Conservation (phyloP, 2,888 invertebrate species). For the Melinaea menophilus region DNA sequence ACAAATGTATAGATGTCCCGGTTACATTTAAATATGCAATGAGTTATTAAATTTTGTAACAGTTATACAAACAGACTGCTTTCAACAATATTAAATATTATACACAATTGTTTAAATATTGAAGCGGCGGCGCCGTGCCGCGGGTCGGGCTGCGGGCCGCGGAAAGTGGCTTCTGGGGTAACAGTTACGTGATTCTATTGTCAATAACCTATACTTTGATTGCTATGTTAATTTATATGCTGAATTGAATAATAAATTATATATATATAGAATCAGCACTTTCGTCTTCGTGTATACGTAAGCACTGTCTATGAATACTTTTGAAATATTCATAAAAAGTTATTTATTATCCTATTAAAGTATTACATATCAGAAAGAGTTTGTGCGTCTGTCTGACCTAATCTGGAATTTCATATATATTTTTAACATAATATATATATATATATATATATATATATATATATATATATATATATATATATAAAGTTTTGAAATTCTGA, state of each 20-base stretch:
- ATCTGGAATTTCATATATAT: too few species aligned
- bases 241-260: conserved; percentile 24
- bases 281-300: neutral
- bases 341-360: too few species aligned
- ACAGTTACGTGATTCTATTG: conserved; percentile 29
- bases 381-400: too few species aligned
- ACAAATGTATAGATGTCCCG: neutral
- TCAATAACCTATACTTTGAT: conserved; percentile 22
- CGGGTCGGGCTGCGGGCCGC: conserved; percentile 21
- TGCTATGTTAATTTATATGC: conserved; percentile 27
- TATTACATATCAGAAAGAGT: too few species aligned
- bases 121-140: conserved; percentile 18
- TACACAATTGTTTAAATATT: conserved; percentile 12
- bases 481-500: too few species aligned
- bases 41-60: neutral
- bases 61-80: neutral
- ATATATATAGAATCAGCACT: conserved; percentile 7
- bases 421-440: too few species aligned
- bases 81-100: conserved; percentile 2
- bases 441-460: too few species aligned
- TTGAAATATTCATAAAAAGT: too few species aligned
- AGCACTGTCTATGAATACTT: neutral
- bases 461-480: too few species aligned
- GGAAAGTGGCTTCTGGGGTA: conserved; percentile 13
- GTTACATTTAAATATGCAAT: neutral